These are phyloP conservation scores for Pitta sordida DNA, from an alignment of 2,113 vertebrate genomes.

Conservation along the genomic window DNA sequence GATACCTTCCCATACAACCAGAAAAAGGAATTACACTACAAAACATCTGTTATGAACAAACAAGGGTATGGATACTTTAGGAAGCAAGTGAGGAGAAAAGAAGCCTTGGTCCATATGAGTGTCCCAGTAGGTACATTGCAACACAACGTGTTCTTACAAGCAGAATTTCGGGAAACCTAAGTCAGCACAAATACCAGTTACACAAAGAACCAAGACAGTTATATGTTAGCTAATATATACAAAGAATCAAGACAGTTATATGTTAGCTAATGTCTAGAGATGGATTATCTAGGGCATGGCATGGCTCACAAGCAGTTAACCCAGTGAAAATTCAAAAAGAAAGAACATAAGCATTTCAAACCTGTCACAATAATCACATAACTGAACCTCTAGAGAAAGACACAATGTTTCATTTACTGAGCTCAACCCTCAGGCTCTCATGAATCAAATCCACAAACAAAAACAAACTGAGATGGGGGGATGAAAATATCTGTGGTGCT, in stretches of 20 bases:
- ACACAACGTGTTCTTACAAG: neutral
- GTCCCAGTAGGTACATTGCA: neutral
- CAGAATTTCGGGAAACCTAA: neutral
- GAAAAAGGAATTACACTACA: neutral
- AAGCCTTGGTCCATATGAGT: neutral
- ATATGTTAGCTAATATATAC: neutral
- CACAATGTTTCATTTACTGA: slow-evolving; percentile 57
- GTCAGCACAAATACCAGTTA: neutral
- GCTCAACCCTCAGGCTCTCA: slow-evolving; percentile 50
- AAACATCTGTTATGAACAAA: neutral
- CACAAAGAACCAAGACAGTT: neutral
- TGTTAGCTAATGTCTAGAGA: neutral
- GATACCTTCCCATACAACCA: neutral
- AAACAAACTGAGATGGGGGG: slow-evolving; percentile 25
- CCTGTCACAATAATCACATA: slow-evolving; percentile 62
- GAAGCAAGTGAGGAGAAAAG: neutral
- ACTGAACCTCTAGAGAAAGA: slow-evolving; percentile 52
- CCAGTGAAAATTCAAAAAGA: slow-evolving; percentile 32
- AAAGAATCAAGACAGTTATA: neutral
- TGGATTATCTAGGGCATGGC: neutral
- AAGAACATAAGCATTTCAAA: slow-evolving; percentile 43
- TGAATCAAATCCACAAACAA: slow-evolving; percentile 11
- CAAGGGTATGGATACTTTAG: neutral
- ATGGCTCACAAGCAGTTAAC: slow-evolving; percentile 51
- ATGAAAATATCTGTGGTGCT: neutral